Evolutionary conservation across 2,113 vertebrate genomes (phyloP).

Genomic region (Petaurus breviceps): DNA sequence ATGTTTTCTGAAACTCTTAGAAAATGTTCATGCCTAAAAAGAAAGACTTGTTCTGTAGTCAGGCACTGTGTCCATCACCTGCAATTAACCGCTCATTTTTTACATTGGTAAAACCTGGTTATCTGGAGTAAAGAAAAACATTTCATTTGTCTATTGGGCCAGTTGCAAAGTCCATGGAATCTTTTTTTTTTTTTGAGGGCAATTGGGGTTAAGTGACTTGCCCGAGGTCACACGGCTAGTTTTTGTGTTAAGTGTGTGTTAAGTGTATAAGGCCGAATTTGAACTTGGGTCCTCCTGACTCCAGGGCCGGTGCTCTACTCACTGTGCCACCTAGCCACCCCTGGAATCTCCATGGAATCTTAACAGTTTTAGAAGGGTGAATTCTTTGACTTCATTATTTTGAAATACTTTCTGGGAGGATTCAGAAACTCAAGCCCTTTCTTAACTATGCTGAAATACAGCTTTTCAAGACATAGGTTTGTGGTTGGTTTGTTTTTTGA

Average conservation of each 20-base stretch:
- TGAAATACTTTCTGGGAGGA: not conserved
- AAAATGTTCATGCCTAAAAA: conserved; percentile 55
- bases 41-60: conserved; percentile 14
- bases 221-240: too few species aligned
- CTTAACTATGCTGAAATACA: not conserved
- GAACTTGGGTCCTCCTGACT: too few species aligned
- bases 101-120: conserved; percentile 32
- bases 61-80: not conserved
- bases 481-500: not conserved
- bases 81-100: not conserved
- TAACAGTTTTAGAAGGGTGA: conserved; percentile 4
- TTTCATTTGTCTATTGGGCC: not conserved
- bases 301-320: too few species aligned
- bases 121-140: conserved; percentile 65
- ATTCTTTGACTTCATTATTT: not conserved
- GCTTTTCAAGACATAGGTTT: not conserved
- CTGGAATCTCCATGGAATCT: conserved; percentile 21
- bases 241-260: too few species aligned
- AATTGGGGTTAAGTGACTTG: too few species aligned
- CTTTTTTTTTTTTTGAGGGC: not conserved
- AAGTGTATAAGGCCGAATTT: too few species aligned
- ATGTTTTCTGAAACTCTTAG: conserved; percentile 62
- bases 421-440: not conserved
- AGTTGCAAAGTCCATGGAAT: conserved; percentile 42
- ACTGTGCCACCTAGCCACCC: too few species aligned